A percentile compares a stretch with the other conserved stretches of the same genome.
Evolutionary conservation across 2,888 invertebrate species (phyloP).

Genomic region (Reticulitermes lucifugus): DNA sequence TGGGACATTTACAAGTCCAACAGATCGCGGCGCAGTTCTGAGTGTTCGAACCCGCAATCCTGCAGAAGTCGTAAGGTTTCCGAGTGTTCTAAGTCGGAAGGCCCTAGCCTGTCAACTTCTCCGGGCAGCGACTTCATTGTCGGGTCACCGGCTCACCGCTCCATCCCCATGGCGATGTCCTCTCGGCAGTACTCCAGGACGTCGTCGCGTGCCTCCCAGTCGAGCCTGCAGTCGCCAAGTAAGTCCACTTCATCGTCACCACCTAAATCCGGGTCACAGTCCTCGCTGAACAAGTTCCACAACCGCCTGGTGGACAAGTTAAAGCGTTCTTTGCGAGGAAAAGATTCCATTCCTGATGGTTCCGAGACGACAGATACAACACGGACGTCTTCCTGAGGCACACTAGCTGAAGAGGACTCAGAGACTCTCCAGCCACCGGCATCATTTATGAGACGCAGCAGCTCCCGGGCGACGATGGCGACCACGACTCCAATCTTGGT

Average conservation of each 20-base stretch:
- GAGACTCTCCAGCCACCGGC: slow-evolving; percentile 28
- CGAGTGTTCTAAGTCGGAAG: slow-evolving; percentile 79
- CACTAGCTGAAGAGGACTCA: slow-evolving; percentile 40
- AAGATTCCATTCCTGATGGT: slow-evolving; percentile 62
- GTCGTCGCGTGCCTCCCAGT: slow-evolving; percentile 73
- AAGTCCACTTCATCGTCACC: slow-evolving; percentile 75
- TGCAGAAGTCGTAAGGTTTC: slow-evolving; percentile 77
- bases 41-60: slow-evolving; percentile 73
- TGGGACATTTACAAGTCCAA: slow-evolving; percentile 92
- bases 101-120: slow-evolving; percentile 76
- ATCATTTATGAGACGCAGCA: slow-evolving; percentile 14
- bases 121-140: slow-evolving; percentile 71
- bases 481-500: slow-evolving; percentile 51
- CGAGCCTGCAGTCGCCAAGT: slow-evolving; percentile 65
- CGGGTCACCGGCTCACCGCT: slow-evolving; percentile 61
- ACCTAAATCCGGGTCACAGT: slow-evolving; percentile 68
- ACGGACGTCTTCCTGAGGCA: slow-evolving; percentile 67
- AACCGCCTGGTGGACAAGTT: slow-evolving; percentile 83
- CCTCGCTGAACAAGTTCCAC: slow-evolving; percentile 82
- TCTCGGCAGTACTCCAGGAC: slow-evolving; percentile 65
- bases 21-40: slow-evolving; percentile 80
- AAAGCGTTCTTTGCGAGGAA: slow-evolving; percentile 75
- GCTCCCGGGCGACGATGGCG: slow-evolving; percentile 32
- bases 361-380: slow-evolving; percentile 65
- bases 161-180: slow-evolving; percentile 52